These are phyloP conservation scores for Cryptus armator DNA, from an alignment of 2,888 invertebrate species.

Conservation along the genomic window DNA sequence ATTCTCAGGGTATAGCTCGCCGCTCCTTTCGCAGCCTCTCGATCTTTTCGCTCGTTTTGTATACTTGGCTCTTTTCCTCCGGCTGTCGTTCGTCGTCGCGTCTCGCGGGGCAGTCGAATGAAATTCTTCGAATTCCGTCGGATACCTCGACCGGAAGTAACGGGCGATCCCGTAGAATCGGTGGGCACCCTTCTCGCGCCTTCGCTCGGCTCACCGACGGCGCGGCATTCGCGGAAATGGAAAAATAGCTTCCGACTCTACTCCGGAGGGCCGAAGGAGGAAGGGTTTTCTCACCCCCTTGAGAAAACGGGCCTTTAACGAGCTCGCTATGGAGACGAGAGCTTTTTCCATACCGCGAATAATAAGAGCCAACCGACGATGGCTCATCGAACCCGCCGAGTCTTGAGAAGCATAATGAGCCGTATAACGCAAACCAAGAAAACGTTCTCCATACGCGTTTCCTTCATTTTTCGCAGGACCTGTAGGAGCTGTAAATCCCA, in stretches of 20 bases:
- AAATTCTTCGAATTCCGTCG: conserved; percentile 65
- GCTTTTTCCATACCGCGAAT: not conserved
- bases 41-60: conserved; percentile 29
- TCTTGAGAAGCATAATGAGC: conserved; percentile 6
- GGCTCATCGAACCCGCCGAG: conserved; percentile 9
- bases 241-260: conserved; percentile 50
- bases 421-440: not conserved
- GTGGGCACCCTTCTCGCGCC: conserved; percentile 73
- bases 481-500: no score
- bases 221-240: conserved; percentile 53
- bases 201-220: conserved; percentile 59
- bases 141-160: conserved; percentile 60
- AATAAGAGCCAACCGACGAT: conserved; percentile 1
- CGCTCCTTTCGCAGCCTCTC: not conserved
- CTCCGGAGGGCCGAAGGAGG: conserved; percentile 20
- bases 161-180: conserved; percentile 54
- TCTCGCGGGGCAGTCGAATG: conserved; percentile 48
- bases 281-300: not conserved
- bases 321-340: conserved; percentile 21
- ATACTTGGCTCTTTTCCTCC: conserved; percentile 42
- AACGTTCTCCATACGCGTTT: not conserved
- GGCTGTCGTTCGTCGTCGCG: conserved; percentile 10
- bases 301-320: conserved; percentile 40
- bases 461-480: not conserved
- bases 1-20: not conserved